Percentiles rank a stretch among this genome's conserved stretches.
phyloP scores from a whole-genome alignment of 1,140 invertebrate species.

The Papilio dardanus region DNA sequence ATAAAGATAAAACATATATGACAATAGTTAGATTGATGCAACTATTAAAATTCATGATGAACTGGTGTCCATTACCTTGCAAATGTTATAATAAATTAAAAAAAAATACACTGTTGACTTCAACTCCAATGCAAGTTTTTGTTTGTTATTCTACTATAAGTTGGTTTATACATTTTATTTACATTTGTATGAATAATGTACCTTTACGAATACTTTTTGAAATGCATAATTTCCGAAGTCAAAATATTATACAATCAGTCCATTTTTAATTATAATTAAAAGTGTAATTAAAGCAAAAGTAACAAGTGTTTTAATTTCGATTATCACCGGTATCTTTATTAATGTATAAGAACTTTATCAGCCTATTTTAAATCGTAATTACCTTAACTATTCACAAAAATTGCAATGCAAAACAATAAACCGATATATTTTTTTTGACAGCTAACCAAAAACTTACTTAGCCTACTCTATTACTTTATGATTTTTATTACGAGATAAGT shows the following conservation, averaged over 20 bases:
- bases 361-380: conserved; percentile 8
- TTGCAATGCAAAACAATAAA: conserved; percentile 21
- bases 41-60: too few relatives aligned
- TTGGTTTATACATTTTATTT: not conserved
- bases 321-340: not conserved
- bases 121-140: not conserved
- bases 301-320: not conserved
- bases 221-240: not conserved
- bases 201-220: not conserved
- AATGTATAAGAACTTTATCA: not conserved
- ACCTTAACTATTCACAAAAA: conserved; percentile 11
- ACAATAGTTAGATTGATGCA: not conserved
- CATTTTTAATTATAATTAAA: conserved; percentile 27
- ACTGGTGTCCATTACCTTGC: too few relatives aligned
- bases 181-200: not conserved
- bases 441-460: not conserved
- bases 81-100: too few relatives aligned
- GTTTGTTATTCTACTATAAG: not conserved
- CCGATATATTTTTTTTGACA: conserved; percentile 19
- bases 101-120: too few relatives aligned
- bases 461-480: not conserved
- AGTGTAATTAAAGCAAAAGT: not conserved
- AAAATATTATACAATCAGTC: not conserved
- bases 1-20: not conserved
- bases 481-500: not conserved